Evolutionary conservation across 2,888 invertebrate genomes (phyloP), one percentile per base, ranked within the genome.

Genomic region (Euproctis similis): DNA sequence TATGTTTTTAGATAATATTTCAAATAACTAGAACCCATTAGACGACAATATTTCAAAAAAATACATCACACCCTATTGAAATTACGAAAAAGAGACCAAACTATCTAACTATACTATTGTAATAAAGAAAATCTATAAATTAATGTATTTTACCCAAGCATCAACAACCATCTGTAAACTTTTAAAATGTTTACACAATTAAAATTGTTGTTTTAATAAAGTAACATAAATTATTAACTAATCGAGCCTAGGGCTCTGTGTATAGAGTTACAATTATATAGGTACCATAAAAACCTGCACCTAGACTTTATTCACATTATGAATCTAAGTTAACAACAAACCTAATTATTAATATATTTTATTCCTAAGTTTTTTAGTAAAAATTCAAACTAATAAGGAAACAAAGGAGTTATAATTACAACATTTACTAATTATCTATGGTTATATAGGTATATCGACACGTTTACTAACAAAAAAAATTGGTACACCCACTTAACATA

Each of bases 151-250:
- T 77, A 82, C 81, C 81, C 74, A 81, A 75, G 70, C 67, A 80
- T 75, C 69, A 78, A 80, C 71, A 80, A 81, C 76, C 76, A 76
- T 78, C 81, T 84, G 82, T 70, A 72, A 80, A 76, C 71, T 72
- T 77, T n/a, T 55, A 71, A 75, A 77, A 65, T 42, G 63, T 71
- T 63, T 64, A 68, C n/a, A n/a, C 68, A 50, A 67, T 75, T 70
- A 75, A 68, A 59, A 60, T 43, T 59, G 32, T 51, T 32, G 31
- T 34, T 31, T 43, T 45, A 47, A 69, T 64, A 50, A n/a, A 62
- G 67, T 64, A 59, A 74, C 65, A 68, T 55, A 61, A 59, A 59
- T 55, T 46, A 49, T 47, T 54, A 42, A 36, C 65, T 71, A 66
- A 14, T 14, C 47, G 69, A 75, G 76, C 75, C 77, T 77, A 80